A percentile compares a stretch with the other conserved stretches of the same genome.
These are phyloP conservation scores for Athene noctua DNA, from an alignment of 2,113 vertebrate species.

Conservation along the genomic window DNA sequence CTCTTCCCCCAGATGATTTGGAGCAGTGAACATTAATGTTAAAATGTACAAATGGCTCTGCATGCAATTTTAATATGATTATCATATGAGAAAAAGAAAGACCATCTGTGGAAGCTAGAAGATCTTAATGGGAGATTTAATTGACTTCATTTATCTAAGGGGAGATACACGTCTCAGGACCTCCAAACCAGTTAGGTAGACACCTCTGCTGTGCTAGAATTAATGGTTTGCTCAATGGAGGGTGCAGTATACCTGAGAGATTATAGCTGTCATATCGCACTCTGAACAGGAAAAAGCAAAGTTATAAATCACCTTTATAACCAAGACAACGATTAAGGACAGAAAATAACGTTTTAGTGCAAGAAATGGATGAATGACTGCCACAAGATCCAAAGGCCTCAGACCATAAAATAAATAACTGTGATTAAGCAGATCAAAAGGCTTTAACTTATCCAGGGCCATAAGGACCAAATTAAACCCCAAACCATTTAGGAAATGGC, in stretches of 20 bases:
- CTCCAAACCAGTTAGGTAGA: background rate
- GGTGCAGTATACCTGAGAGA: conserved; percentile 31
- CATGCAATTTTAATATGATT: conserved; percentile 67
- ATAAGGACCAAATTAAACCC: conserved; percentile 35
- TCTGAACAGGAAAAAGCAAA: background rate
- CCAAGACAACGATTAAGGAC: background rate
- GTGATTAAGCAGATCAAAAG: conserved; percentile 48
- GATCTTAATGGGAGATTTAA: conserved; percentile 61
- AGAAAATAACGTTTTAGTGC: background rate
- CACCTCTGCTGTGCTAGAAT: conserved; percentile 1
- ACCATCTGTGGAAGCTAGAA: conserved; percentile 48
- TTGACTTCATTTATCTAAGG: conserved; percentile 63
- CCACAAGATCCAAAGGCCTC: background rate
- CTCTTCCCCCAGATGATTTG: conserved; percentile 1
- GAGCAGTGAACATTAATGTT: background rate
- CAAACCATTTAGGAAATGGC: conserved; percentile 39
- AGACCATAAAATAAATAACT: conserved; percentile 44
- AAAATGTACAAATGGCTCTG: conserved; percentile 57
- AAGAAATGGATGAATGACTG: background rate
- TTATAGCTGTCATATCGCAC: background rate
- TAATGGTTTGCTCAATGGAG: background rate
- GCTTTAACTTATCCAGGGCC: conserved; percentile 14
- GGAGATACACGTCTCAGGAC: background rate
- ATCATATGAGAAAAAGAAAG: conserved; percentile 52
- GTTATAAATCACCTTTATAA: conserved; percentile 40